Base-by-base conservation (phyloP, 2,888 invertebrate species). In the Pristionchus mayeri region DNA sequence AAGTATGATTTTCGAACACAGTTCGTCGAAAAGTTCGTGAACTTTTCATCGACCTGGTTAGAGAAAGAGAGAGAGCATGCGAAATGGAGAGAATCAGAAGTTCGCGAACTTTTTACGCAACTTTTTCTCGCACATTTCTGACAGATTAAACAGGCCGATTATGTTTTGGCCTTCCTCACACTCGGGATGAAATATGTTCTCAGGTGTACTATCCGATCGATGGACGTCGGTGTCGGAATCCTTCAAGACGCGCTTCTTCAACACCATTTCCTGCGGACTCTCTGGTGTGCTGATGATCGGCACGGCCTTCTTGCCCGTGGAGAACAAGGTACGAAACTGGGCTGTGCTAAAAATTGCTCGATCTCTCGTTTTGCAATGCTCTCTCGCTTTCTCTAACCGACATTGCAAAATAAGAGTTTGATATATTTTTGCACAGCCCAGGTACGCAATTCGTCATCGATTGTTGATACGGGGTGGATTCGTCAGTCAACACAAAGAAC, bases 221-320 rank as follows among this genome's bases (percentile, higher is more conserved):
- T 82, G 81, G 81, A 60, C 44, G 11, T 80, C 80, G 16, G 63
- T 82, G 16, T 57, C 57, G 13, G 85, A 85, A 76, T 67, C 82
- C 13, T 76, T 83, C 52, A 86, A 86, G 34, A 82, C 86, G 24
- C 84, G 87, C 13, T 80, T 87, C 82, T 87, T 87, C 83, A 87
- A 87, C 86, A 57, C 86, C 13, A 84, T 87, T 21, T 87, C 87
- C 3, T 86, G 86, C 63, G 87, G 87, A 1, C 54, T 86, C 21
- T 84, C 84, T 24, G 87, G 87, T 21, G 71, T 85, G 24, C 57
- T 87, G 18, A 86, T 87, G 84, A 82, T 86, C 50, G 82, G 34
- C 0, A 85, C 85, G 18, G 87, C 86, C 4, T 86, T 87, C 44
- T 30, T 87, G 40, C 83, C 86, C 4, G 67, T 67, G 16, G 63